Evolutionary conservation across 2,113 vertebrate genomes (phyloP).

Genomic region (Tinamus guttatus): DNA sequence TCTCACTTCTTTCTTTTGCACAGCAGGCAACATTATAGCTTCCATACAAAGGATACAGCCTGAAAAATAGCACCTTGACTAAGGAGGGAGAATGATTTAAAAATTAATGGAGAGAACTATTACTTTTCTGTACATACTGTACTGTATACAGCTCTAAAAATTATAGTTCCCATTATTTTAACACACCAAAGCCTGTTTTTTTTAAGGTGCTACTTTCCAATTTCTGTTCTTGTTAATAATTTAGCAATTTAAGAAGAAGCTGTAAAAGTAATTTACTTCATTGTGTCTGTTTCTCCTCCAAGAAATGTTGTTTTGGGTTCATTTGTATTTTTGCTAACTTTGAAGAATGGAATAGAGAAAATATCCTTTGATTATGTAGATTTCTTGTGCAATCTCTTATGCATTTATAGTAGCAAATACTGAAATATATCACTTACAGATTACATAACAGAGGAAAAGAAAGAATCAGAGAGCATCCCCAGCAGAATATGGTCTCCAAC

Average conservation of each 20-base stretch:
- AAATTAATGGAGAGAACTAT: background rate
- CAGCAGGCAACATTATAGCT: background rate
- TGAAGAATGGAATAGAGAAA: background rate
- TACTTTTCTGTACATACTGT: background rate
- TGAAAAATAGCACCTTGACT: background rate
- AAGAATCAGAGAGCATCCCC: background rate
- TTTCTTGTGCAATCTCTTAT: background rate
- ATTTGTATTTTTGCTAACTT: background rate
- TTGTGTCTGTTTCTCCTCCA: background rate
- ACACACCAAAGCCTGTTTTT: background rate
- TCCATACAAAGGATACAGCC: background rate
- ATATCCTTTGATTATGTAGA: background rate
- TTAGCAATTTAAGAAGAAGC: conserved; percentile 24
- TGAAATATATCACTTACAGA: background rate
- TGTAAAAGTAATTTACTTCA: background rate
- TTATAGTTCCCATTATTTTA: background rate
- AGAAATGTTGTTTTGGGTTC: background rate
- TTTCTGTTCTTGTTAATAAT: conserved; percentile 20
- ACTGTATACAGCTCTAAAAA: background rate
- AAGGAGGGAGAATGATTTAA: background rate
- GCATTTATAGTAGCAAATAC: background rate
- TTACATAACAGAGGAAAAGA: background rate
- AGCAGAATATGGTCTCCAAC: rapidly evolving
- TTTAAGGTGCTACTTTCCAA: background rate
- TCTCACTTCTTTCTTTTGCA: background rate